Evolutionary conservation across 1,140 invertebrate genomes (phyloP), one percentile per base, ranked within the genome.

Genomic region (Papilio polytes): DNA sequence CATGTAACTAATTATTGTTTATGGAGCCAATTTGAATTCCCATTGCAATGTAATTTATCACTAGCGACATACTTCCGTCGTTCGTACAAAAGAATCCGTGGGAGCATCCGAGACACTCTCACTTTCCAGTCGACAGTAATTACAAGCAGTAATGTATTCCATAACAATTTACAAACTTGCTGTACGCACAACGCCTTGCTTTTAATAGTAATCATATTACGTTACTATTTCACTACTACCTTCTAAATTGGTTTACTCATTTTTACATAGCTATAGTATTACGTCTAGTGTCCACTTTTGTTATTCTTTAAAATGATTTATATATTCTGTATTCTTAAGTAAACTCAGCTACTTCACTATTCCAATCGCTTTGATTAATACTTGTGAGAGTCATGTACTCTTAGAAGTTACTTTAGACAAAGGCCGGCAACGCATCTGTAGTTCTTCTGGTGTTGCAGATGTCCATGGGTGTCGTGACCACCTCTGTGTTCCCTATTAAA

Each of bases 1-100:
- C 10, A 26, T 2, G 59, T 63, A 63, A 63, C 59, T 26, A 20
- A 63, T 22, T 26, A 73, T 41, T 73, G 4, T 18, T 26, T 36
- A 73, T 10, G 22, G 22, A 63, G 59, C 59, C 20, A 26, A 63
- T 63, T 63, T 63, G 9, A 63, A 63, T 63, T 31, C 13, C 3
- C n/a, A 18, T 44, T 44, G 44, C 36, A 46, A n/a, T 74, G 8
- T 44, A 41, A 44, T 46, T 44, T 70, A 15, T 73, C 41, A 44
- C 15, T n/a, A 41, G 44, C 44, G 41, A 48, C 73, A 44, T 20
- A 74, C 41, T 74, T 74, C 73, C 73, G 73, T 46, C 41, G 36
- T 7, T 48, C 73, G 41, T 7, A 74, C 73, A 74, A 74, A 44
- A 48, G 73, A 74, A 74, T 44, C 73, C 73, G 73, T 74, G 73